Evolutionary conservation across 2,797 vertebrate genomes (phyloP), one percentile per base, ranked within the genome.

Genomic region (Acanthurus leucopareius): DNA sequence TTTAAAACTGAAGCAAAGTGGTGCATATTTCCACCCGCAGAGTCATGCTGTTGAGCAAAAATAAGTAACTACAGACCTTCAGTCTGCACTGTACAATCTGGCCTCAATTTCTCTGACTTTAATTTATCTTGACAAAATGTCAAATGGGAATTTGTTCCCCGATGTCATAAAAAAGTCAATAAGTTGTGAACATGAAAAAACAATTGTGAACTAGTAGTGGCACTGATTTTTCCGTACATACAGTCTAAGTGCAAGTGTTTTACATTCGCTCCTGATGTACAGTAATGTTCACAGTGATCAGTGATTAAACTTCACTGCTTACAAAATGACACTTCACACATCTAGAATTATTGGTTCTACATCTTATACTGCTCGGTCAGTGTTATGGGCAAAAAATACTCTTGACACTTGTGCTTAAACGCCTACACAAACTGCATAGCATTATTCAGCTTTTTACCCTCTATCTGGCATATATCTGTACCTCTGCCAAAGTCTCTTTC

Each of bases 371-470:
- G 32, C 56, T 60, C 20, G 2, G 60, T 64, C 70, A 42, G 63
- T 80, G 65, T 79, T 69, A 32, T 22, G 44, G 59, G 68, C 22
- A 62, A 79, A 64, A 77, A 44, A 15, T 59, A 44, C 45, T 47
- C 56, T 77, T 28, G 66, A 22, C 48, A 69, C 58, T 25, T 5
- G 16, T 52, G 45, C 73, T 85, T 56, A 45, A 64, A 57, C 28
- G 17, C 73, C 77, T 66, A 62, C 75, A 73, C 64, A 80, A 86
- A 83, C 68, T 75, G n/a, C 63, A 75, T 56, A 77, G 73, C 59
- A 83, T 80, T 77, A 86, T 75, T 83, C 73, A 86, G 82, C 86
- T 79, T 86, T 88, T 86, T 88, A 82, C 80, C 56, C 73, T 77
- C 28, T 42, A 73, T 82, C 70, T 89, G 83, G 72, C 78, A 86